phyloP scores from a whole-genome alignment of 1,140 invertebrate genomes.

The Vollenhovia emeryi region DNA sequence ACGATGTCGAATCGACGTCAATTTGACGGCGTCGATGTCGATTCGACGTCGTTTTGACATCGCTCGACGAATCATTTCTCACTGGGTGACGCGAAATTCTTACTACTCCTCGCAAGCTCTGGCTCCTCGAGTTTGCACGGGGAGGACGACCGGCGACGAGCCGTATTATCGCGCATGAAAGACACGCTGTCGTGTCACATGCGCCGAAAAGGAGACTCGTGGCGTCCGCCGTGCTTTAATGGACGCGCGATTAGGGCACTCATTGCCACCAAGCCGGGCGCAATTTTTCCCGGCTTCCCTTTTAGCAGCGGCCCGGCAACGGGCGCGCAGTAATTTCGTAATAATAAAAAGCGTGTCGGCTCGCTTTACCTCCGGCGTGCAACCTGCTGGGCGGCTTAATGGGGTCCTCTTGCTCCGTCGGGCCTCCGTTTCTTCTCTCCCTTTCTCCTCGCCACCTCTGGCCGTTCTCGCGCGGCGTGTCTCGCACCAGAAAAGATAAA shows the following conservation, averaged over 20 bases:
- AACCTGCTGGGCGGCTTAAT: slow-evolving; percentile 80
- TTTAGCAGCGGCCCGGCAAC: slow-evolving; percentile 64
- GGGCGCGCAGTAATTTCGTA: slow-evolving; percentile 75
- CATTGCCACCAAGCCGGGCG: slow-evolving; percentile 54
- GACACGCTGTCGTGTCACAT: slow-evolving; percentile 25
- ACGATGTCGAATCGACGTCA: too few species aligned
- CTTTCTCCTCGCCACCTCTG: slow-evolving; percentile 24
- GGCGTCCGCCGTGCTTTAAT: slow-evolving; percentile 63
- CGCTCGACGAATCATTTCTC: too few species aligned
- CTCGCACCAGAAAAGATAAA: slow-evolving; percentile 65
- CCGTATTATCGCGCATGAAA: slow-evolving; percentile 3
- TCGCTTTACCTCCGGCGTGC: slow-evolving; percentile 69
- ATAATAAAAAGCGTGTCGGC: slow-evolving; percentile 77
- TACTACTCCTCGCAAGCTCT: neutral
- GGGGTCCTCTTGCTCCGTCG: slow-evolving; percentile 62
- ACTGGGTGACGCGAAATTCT: too few species aligned
- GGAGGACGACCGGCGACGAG: neutral
- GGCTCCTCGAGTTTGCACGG: neutral
- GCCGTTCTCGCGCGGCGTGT: slow-evolving; percentile 22
- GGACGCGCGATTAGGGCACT: slow-evolving; percentile 69
- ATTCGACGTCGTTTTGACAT: too few species aligned
- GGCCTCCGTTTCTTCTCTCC: slow-evolving; percentile 60
- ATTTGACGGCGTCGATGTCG: too few species aligned
- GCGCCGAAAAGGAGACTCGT: slow-evolving; percentile 15
- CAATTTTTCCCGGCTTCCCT: slow-evolving; percentile 66